Evolutionary conservation across 1,140 invertebrate species (phyloP).

Genomic region (Papilio machaon): DNA sequence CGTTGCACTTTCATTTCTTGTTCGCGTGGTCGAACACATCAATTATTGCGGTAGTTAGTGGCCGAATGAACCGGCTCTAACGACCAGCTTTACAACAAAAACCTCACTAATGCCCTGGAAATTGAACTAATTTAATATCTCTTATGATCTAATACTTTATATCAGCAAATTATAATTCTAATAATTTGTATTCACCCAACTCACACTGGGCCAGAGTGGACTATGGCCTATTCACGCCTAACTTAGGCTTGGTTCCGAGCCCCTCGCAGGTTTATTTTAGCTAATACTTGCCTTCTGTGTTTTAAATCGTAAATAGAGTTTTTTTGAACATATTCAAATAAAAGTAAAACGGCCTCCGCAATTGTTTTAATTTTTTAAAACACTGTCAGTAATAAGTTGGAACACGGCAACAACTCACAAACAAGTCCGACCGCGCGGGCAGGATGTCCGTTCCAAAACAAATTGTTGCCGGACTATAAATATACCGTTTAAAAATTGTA

Average conservation of each 20-base stretch:
- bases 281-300: background rate
- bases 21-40: slow-evolving; percentile 23
- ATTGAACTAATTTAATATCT: background rate
- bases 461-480: slow-evolving; percentile 9
- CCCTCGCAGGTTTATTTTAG: no score
- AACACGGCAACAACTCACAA: slow-evolving; percentile 16
- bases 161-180: background rate
- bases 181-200: background rate
- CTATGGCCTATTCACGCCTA: no score
- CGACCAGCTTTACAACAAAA: background rate
- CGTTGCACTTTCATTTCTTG: slow-evolving; percentile 23
- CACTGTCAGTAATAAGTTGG: slow-evolving; percentile 5
- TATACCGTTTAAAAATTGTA: background rate
- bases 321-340: background rate
- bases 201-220: no score
- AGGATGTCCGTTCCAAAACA: slow-evolving; percentile 20
- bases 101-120: background rate
- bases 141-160: background rate
- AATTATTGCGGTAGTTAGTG: slow-evolving; percentile 22
- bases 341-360: background rate
- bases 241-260: no score
- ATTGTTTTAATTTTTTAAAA: slow-evolving; percentile 21
- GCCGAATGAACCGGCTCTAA: slow-evolving; percentile 5
- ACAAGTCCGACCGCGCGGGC: slow-evolving; percentile 11
- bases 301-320: background rate